Conservation (phyloP, 2,888 invertebrate species). For the Patella ulyssiponensis region DNA sequence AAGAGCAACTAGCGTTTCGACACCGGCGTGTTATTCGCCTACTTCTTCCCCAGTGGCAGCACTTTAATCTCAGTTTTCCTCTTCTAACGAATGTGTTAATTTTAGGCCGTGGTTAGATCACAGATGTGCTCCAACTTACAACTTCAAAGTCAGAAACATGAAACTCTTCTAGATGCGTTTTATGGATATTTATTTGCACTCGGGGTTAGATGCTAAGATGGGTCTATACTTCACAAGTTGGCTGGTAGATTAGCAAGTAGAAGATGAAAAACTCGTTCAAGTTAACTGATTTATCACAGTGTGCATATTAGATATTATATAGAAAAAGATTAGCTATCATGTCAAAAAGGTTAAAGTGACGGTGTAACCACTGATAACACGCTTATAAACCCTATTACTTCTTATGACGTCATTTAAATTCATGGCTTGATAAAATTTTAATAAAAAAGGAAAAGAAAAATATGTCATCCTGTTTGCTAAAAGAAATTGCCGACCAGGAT, state of each 20-base stretch:
- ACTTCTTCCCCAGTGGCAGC: background rate
- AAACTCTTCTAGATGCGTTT: constrained; percentile 9
- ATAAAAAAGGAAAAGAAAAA: no score
- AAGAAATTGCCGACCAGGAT: no score
- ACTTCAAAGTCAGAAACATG: constrained; percentile 12
- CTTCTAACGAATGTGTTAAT: constrained; percentile 7
- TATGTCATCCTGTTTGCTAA: no score
- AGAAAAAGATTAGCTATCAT: constrained; percentile 6
- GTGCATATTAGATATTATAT: constrained; percentile 11
- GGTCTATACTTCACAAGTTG: constrained; percentile 9
- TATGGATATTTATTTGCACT: constrained; percentile 13
- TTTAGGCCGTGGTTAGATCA: background rate
- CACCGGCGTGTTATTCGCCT: background rate
- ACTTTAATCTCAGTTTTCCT: background rate
- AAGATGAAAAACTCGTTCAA: constrained; percentile 9
- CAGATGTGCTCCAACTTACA: constrained; percentile 3
- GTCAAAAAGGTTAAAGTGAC: constrained; percentile 5
- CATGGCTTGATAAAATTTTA: no score
- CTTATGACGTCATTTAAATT: background rate
- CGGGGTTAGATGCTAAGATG: constrained; percentile 8
- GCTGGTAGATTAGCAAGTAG: constrained; percentile 6
- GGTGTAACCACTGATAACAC: constrained; percentile 8
- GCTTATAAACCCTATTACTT: background rate
- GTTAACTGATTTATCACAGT: constrained; percentile 3
- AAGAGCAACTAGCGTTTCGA: background rate